Conservation (phyloP, 2,113 vertebrate species). For the Taxidea taxus region DNA sequence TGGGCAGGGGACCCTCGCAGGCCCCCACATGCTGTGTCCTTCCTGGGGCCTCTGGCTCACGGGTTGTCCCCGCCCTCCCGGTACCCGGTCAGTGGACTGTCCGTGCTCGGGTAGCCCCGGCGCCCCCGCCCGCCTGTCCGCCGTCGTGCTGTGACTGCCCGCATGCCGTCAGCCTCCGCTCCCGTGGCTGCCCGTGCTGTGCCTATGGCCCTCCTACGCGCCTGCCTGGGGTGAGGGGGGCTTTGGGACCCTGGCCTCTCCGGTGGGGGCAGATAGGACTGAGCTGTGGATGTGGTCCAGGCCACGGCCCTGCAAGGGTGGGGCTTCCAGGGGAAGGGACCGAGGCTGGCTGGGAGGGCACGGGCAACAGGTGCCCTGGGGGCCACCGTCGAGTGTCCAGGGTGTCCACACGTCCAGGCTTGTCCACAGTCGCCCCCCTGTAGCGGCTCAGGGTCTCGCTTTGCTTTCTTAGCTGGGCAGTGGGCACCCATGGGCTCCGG, state of each 20-base stretch:
- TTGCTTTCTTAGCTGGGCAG: neutral
- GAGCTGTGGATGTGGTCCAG: neutral
- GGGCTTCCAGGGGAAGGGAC: neutral
- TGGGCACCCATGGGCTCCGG: fast-evolving
- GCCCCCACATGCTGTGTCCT: neutral
- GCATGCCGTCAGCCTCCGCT: constrained; percentile 58
- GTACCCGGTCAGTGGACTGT: constrained; percentile 36
- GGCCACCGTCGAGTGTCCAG: fast-evolving
- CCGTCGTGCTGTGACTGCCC: constrained; percentile 1
- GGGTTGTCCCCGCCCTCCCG: fast-evolving
- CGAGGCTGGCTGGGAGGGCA: neutral
- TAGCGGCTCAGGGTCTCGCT: neutral
- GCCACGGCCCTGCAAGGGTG: neutral
- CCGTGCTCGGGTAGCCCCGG: neutral
- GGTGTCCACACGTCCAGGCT: neutral
- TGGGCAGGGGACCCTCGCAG: too few species aligned
- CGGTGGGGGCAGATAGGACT: neutral
- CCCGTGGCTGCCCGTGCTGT: neutral
- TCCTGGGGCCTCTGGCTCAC: neutral
- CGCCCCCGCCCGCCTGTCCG: neutral
- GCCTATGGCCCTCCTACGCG: neutral
- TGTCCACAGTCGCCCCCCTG: neutral
- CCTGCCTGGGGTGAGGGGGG: neutral
- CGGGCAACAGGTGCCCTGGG: fast-evolving
- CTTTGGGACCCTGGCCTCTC: neutral